Conservation (phyloP, 2,113 vertebrate genomes). For the Orientallactaga bullata region DNA sequence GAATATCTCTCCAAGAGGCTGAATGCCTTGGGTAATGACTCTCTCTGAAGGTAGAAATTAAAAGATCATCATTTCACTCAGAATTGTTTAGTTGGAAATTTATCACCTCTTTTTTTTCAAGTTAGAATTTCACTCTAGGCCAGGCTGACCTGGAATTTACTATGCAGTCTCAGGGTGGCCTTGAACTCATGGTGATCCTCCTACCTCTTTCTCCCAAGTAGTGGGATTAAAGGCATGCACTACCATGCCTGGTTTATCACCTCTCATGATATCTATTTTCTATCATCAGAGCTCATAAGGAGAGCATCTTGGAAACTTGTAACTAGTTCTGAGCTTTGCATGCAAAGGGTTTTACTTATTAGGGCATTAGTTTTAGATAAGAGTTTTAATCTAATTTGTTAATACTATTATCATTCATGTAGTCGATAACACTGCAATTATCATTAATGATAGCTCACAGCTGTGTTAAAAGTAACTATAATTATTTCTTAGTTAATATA, state of each 20-base stretch:
- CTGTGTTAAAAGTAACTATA: conserved; percentile 42
- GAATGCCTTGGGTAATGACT: conserved; percentile 49
- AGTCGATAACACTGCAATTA: background rate
- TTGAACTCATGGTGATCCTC: no score
- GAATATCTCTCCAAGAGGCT: conserved; percentile 34
- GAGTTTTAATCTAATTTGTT: conserved; percentile 26
- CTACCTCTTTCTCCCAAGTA: no score
- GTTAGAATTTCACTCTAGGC: no score
- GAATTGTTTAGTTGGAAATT: conserved; percentile 27
- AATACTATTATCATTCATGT: conserved; percentile 55
- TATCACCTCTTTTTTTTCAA: background rate
- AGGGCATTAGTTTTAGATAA: conserved; percentile 44
- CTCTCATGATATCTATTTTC: background rate
- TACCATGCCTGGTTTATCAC: background rate
- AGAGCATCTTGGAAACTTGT: background rate
- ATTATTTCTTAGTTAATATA: conserved; percentile 46
- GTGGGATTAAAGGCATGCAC: no score
- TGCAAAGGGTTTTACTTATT: conserved; percentile 37
- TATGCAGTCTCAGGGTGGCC: no score
- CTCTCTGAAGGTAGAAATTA: background rate
- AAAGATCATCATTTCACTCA: conserved; percentile 35
- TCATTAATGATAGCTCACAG: conserved; percentile 48
- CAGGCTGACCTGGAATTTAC: no score
- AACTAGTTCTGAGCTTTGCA: background rate
- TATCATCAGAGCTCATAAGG: background rate